Conservation (phyloP, 2,797 vertebrate genomes). For the Morelia viridis region DNA sequence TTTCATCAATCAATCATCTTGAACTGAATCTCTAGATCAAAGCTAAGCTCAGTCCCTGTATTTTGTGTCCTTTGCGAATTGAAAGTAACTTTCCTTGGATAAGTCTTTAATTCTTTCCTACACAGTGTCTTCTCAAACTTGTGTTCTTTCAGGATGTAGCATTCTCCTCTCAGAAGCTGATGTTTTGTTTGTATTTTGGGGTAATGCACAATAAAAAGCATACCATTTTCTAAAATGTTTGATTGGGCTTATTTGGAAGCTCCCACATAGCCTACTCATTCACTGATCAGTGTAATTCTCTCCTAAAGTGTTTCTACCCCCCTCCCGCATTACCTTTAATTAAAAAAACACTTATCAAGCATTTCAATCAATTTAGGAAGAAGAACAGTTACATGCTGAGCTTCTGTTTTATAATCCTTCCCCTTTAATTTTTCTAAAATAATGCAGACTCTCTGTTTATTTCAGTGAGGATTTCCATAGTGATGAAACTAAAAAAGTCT, state of each 20-base stretch:
- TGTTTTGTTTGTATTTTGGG: conserved; percentile 16
- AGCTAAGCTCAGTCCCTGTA: neutral
- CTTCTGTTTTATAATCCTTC: conserved; percentile 34
- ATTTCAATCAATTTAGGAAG: conserved; percentile 18
- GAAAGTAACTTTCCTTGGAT: neutral
- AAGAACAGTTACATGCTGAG: conserved; percentile 26
- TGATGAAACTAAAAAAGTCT: neutral
- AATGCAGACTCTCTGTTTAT: neutral
- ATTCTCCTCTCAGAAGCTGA: neutral
- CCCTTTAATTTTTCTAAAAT: conserved; percentile 2
- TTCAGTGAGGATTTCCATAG: conserved; percentile 10
- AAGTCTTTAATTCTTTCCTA: neutral
- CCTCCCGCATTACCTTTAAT: conserved; percentile 41
- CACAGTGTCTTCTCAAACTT: neutral
- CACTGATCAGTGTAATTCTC: conserved; percentile 24
- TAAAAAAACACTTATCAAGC: conserved; percentile 47
- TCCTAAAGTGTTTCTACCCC: conserved; percentile 40
- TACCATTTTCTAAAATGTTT: neutral
- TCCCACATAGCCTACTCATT: conserved; percentile 24
- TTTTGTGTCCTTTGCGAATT: neutral
- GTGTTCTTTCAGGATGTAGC: neutral
- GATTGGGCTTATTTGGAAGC: conserved; percentile 22
- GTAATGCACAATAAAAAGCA: conserved; percentile 21
- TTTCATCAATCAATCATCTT: conserved; percentile 1
- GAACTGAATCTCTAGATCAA: neutral